phyloP scores from a whole-genome alignment of 2,797 vertebrate genomes.

The Zalophus californianus region DNA sequence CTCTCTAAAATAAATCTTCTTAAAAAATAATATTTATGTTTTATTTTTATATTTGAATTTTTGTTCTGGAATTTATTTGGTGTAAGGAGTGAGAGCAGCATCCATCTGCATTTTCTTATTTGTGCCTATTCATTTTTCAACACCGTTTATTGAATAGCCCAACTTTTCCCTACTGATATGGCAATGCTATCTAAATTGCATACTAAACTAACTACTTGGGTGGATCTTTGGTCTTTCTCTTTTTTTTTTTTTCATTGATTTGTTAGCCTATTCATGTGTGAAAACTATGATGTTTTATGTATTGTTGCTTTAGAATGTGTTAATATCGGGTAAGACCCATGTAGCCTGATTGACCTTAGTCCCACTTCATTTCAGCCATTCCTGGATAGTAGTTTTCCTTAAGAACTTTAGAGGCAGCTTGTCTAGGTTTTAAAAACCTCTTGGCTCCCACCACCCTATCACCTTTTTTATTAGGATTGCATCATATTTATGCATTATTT shows the following conservation, averaged over 20 bases:
- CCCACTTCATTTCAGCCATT: neutral
- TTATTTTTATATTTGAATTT: neutral
- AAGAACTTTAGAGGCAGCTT: neutral
- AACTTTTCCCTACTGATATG: neutral
- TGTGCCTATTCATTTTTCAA: neutral
- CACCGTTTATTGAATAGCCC: fast-evolving
- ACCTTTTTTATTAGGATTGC: neutral
- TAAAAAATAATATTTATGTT: neutral
- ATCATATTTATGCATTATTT: neutral
- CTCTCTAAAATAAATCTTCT: neutral
- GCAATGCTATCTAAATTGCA: neutral
- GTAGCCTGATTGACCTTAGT: neutral
- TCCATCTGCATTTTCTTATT: neutral
- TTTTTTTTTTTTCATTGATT: neutral
- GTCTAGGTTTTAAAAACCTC: neutral
- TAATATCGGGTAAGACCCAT: neutral
- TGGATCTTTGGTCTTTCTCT: neutral
- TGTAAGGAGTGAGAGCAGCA: neutral
- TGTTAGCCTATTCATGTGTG: neutral
- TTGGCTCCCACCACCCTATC: no score
- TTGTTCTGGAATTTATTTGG: neutral
- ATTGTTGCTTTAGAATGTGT: neutral
- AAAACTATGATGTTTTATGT: neutral
- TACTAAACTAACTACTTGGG: neutral
- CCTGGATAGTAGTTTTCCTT: neutral